Evolutionary conservation across 2,888 invertebrate genomes (phyloP).

Genomic region (Platycnemis pennipes): DNA sequence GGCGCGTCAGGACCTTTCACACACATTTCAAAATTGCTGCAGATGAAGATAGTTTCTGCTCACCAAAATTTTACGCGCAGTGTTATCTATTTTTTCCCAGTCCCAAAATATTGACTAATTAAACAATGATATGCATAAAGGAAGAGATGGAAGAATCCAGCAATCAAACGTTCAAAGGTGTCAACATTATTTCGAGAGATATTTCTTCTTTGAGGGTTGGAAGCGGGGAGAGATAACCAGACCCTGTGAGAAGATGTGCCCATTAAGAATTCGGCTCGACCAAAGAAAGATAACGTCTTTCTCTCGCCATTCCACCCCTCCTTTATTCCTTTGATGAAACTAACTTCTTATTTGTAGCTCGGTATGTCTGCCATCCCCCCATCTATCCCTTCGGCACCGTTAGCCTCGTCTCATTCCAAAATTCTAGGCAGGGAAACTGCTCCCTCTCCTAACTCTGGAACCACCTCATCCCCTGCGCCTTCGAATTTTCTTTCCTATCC

Average conservation of each 20-base stretch:
- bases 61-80: background rate
- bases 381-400: background rate
- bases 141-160: background rate
- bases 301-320: background rate
- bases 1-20: no score
- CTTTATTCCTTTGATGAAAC: conserved; percentile 18
- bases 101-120: background rate
- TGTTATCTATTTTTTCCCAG: background rate
- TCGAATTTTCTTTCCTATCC: background rate
- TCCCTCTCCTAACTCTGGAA: conserved; percentile 24
- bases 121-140: no score
- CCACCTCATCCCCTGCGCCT: background rate
- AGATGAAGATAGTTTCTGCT: background rate
- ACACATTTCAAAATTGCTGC: background rate
- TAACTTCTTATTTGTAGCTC: background rate
- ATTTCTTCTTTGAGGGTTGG: background rate
- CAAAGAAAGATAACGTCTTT: conserved; percentile 12
- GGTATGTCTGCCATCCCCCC: background rate
- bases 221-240: background rate
- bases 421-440: conserved; percentile 5
- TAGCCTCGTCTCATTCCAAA: background rate
- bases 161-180: background rate
- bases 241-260: background rate
- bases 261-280: background rate
- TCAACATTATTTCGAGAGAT: background rate